Conservation (phyloP, 2,113 vertebrate genomes). For the Caranx melampygus region DNA sequence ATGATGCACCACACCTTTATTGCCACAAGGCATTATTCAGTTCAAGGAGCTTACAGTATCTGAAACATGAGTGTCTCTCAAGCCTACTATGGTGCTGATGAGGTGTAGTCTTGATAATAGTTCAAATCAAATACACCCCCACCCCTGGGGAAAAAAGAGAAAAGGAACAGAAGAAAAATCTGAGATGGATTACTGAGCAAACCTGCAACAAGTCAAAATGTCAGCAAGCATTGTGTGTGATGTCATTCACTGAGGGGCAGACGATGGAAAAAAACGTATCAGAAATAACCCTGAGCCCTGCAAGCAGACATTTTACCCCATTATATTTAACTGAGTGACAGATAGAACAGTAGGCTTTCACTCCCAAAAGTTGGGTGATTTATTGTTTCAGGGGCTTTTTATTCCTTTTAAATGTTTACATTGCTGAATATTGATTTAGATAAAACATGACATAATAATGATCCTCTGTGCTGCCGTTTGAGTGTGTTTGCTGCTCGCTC, state of each 20-base stretch:
- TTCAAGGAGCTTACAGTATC: not conserved
- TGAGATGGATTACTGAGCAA: conserved; percentile 23
- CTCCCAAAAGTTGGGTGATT: conserved; percentile 27
- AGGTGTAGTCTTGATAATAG: not conserved
- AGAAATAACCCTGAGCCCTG: conserved; percentile 43
- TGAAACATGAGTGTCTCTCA: not conserved
- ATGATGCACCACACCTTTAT: not conserved
- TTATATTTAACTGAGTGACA: conserved; percentile 47
- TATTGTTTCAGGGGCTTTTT: conserved; percentile 40
- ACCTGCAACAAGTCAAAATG: conserved; percentile 33
- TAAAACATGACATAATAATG: conserved; percentile 26
- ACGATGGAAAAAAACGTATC: conserved; percentile 17
- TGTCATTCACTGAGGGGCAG: conserved; percentile 30
- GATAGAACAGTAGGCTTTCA: conserved; percentile 31
- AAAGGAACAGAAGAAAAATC: not conserved
- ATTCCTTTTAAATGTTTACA: conserved; percentile 40
- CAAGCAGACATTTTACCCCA: conserved; percentile 19
- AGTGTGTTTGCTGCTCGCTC: conserved; percentile 21
- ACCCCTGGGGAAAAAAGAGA: too few species aligned
- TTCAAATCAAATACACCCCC: too few species aligned
- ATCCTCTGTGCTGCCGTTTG: conserved; percentile 1
- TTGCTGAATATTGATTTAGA: conserved; percentile 50
- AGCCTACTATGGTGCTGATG: not conserved
- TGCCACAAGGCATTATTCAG: not conserved
- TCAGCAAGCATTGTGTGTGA: conserved; percentile 23